phyloP scores from a whole-genome alignment of 2,113 vertebrate genomes.

The Tinamus guttatus region DNA sequence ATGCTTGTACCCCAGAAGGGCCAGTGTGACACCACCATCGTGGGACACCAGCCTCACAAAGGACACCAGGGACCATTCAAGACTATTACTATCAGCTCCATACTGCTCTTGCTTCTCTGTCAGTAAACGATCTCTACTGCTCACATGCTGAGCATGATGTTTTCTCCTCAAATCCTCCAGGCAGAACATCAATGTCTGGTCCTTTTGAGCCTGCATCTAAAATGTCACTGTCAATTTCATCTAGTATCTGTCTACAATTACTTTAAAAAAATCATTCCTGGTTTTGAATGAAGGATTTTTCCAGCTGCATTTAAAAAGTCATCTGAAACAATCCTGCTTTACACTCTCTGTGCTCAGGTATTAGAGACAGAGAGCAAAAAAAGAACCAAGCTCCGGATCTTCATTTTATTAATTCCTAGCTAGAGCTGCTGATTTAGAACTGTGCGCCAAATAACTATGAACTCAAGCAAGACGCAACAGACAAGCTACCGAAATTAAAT shows the following conservation, averaged over 20 bases:
- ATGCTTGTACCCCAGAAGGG: not conserved
- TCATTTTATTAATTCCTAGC: not conserved
- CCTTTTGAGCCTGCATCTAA: not conserved
- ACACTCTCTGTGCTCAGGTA: not conserved
- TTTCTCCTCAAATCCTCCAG: not conserved
- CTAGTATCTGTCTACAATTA: not conserved
- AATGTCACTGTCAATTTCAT: not conserved
- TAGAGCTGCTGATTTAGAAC: not conserved
- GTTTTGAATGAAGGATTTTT: not conserved
- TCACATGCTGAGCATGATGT: not conserved
- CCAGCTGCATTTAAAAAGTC: not conserved
- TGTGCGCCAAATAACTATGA: not conserved
- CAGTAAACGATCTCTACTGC: not conserved
- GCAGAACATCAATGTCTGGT: not conserved
- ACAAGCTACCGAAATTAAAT: not conserved
- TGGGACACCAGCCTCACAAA: not conserved
- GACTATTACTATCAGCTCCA: not conserved
- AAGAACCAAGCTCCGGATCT: not conserved
- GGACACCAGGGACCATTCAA: not conserved
- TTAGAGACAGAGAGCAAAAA: not conserved
- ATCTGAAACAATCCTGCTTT: not conserved
- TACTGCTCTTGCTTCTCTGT: not conserved
- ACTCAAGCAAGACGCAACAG: not conserved
- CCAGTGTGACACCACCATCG: not conserved
- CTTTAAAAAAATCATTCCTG: not conserved